Evolutionary conservation across 2,113 vertebrate species (phyloP).

Genomic region (Corapipo altera): DNA sequence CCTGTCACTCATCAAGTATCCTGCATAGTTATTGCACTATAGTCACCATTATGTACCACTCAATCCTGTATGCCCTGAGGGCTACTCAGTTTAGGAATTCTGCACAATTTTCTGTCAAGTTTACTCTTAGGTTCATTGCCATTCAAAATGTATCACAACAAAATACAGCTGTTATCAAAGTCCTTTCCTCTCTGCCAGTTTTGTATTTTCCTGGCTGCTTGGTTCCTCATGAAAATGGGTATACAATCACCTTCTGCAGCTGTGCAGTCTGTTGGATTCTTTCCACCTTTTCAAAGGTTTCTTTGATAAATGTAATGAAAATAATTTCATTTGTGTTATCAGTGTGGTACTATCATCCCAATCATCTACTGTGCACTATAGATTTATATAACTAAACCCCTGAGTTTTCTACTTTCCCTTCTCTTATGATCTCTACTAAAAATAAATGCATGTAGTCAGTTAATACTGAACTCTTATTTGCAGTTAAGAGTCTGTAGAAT

Average conservation of each 20-base stretch:
- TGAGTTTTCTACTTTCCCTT: neutral
- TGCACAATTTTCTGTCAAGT: neutral
- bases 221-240: neutral
- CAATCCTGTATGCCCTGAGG: neutral
- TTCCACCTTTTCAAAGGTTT: neutral
- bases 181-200: neutral
- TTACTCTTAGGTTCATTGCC: conserved; percentile 5
- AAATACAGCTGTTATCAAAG: neutral
- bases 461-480: neutral
- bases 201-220: neutral
- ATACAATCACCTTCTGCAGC: neutral
- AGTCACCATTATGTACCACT: neutral
- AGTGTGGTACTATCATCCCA: neutral
- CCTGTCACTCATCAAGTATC: neutral
- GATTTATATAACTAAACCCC: neutral
- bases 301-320: conserved; percentile 17
- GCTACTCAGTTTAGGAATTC: neutral
- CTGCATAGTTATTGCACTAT: neutral
- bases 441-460: neutral
- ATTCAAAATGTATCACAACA: conserved; percentile 29
- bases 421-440: neutral
- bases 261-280: neutral
- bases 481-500: neutral
- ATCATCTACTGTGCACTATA: neutral
- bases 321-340: neutral